These are phyloP conservation scores for Notospermus geniculatus DNA, from an alignment of 1,140 invertebrate species.

Conservation along the genomic window DNA sequence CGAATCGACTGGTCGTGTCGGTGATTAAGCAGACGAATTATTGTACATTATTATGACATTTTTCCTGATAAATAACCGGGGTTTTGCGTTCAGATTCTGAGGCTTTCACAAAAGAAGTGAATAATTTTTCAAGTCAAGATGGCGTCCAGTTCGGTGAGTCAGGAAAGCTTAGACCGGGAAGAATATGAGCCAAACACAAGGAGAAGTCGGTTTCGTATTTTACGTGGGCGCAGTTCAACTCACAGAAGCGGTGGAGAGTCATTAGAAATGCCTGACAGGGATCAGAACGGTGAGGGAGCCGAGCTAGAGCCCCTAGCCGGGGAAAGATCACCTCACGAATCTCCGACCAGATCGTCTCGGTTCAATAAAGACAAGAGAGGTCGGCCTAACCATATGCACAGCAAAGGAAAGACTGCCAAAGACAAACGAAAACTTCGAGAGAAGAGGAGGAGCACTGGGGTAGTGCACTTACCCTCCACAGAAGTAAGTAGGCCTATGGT, in stretches of 20 bases:
- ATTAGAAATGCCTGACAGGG: constrained; percentile 17
- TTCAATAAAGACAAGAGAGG: constrained; percentile 55
- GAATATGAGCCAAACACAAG: constrained; percentile 62
- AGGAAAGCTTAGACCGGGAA: constrained; percentile 64
- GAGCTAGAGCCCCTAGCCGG: constrained; percentile 10
- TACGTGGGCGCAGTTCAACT: constrained; percentile 59
- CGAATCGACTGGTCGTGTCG: too few relatives aligned
- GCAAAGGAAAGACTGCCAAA: constrained; percentile 61
- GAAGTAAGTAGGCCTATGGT: constrained; percentile 62
- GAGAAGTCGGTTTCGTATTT: constrained; percentile 61
- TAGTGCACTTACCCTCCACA: constrained; percentile 66
- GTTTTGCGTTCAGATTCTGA: too few relatives aligned
- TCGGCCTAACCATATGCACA: constrained; percentile 61
- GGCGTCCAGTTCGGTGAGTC: constrained; percentile 68
- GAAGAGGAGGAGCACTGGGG: constrained; percentile 65
- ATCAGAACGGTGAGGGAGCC: constrained; percentile 33
- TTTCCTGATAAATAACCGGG: too few relatives aligned
- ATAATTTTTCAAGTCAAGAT: constrained; percentile 45
- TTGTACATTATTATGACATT: too few relatives aligned
- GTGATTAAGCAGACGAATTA: too few relatives aligned
- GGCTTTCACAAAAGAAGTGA: too few relatives aligned
- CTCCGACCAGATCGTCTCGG: constrained; percentile 56
- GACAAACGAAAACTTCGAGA: constrained; percentile 66
- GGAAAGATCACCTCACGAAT: constrained; percentile 56
- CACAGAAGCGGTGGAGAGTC: constrained; percentile 33